Evolutionary conservation across 2,888 invertebrate genomes (phyloP).

Genomic region (Drosophila percnosoma): DNA sequence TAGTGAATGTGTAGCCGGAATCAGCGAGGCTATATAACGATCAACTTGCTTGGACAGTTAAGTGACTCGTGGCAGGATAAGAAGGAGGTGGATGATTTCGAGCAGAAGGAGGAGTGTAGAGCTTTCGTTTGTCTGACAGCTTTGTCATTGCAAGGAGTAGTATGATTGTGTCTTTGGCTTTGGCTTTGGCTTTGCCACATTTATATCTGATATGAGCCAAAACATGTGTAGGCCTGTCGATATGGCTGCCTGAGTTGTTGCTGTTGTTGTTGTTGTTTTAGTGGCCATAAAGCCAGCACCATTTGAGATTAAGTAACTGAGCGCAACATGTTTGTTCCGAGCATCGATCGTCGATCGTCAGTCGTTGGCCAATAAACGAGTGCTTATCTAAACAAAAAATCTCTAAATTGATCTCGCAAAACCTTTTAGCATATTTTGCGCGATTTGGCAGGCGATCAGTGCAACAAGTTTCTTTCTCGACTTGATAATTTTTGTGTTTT

Average conservation of each 20-base stretch:
- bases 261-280: conserved; percentile 20
- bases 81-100: neutral
- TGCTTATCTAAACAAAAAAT: conserved; percentile 77
- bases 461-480: conserved; percentile 42
- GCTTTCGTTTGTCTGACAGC: conserved; percentile 43
- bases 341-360: conserved; percentile 37
- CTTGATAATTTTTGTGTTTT: conserved; percentile 26
- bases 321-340: conserved; percentile 69
- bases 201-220: conserved; percentile 69
- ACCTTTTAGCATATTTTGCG: conserved; percentile 82
- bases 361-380: conserved; percentile 75
- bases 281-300: conserved; percentile 66
- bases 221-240: conserved; percentile 76
- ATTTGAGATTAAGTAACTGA: conserved; percentile 77
- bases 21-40: neutral
- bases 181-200: conserved; percentile 47
- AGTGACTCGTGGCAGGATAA: conserved; percentile 47
- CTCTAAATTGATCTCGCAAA: conserved; percentile 80
- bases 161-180: conserved; percentile 28
- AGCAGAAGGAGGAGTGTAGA: conserved; percentile 10
- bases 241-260: conserved; percentile 51
- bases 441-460: conserved; percentile 74
- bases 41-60: conserved; percentile 39
- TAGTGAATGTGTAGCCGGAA: neutral
- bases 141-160: conserved; percentile 66